Evolutionary conservation across 2,113 vertebrate genomes (phyloP).

Genomic region (Osmerus mordax): DNA sequence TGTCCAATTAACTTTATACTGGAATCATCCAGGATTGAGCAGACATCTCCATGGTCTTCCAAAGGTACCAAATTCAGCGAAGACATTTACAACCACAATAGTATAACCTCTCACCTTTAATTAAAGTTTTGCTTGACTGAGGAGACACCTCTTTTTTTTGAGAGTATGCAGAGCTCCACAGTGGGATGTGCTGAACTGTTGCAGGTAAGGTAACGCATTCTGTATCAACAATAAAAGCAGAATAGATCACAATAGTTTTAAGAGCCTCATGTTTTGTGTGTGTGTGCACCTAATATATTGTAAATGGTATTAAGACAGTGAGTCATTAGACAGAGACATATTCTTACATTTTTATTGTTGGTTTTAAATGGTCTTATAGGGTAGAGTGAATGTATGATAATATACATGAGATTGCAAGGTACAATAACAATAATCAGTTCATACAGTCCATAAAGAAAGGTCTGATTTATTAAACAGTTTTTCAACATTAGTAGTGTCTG

Average conservation of each 20-base stretch:
- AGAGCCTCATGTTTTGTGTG: no score
- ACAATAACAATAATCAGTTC: slow-evolving; percentile 53
- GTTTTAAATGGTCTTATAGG: slow-evolving; percentile 43
- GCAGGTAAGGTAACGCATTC: no score
- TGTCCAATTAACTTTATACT: slow-evolving; percentile 68
- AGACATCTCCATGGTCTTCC: slow-evolving; percentile 36
- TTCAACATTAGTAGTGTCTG: slow-evolving; percentile 31
- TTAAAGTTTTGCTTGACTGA: slow-evolving; percentile 49
- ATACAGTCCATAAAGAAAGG: slow-evolving; percentile 37
- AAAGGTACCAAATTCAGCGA: slow-evolving; percentile 34
- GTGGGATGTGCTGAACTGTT: no score
- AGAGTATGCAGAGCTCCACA: no score
- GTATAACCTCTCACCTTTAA: slow-evolving; percentile 52
- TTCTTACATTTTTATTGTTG: slow-evolving; percentile 41
- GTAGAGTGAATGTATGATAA: slow-evolving; percentile 32
- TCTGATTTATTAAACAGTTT: slow-evolving; percentile 13
- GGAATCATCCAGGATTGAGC: slow-evolving; percentile 46
- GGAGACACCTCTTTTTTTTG: slow-evolving; percentile 40
- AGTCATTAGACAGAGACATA: slow-evolving; percentile 25
- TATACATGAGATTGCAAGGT: slow-evolving; percentile 56
- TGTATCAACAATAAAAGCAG: no score
- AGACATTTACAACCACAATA: slow-evolving; percentile 37
- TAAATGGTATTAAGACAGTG: not conserved
- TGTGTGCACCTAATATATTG: no score
- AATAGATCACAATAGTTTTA: no score